A percentile compares a stretch with the other conserved stretches of the same genome.
phyloP scores from a whole-genome alignment of 2,888 invertebrate genomes.

The Gasteruption jaculator region DNA sequence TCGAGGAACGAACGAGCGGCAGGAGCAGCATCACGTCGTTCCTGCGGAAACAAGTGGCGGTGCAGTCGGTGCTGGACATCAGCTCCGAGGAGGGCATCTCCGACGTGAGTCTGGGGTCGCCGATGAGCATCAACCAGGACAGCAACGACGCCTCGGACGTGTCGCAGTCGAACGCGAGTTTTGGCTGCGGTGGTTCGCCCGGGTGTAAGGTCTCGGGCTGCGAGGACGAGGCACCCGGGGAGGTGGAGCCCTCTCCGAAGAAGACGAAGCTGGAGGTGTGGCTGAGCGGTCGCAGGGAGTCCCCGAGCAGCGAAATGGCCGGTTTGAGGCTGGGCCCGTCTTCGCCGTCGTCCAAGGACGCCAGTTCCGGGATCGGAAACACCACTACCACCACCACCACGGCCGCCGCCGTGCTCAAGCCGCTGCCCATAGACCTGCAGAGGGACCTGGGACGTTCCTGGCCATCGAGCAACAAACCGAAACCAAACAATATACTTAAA shows the following conservation, averaged over 20 bases:
- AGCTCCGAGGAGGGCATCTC: slow-evolving; percentile 42
- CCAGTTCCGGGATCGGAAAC: slow-evolving; percentile 53
- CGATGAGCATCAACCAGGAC: slow-evolving; percentile 45
- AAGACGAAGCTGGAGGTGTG: slow-evolving; percentile 58
- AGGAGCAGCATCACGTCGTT: slow-evolving; percentile 71
- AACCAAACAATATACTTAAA: slow-evolving; percentile 48
- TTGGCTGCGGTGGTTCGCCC: slow-evolving; percentile 24
- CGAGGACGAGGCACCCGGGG: slow-evolving; percentile 47
- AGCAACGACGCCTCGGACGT: slow-evolving; percentile 39
- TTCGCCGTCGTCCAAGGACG: slow-evolving; percentile 37
- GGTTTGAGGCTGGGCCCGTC: slow-evolving; percentile 41
- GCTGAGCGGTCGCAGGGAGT: slow-evolving; percentile 53
- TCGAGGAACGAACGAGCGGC: slow-evolving; percentile 67
- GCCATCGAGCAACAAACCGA: slow-evolving; percentile 43
- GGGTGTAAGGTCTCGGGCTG: slow-evolving; percentile 28
- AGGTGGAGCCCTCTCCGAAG: slow-evolving; percentile 74
- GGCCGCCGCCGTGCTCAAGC: slow-evolving; percentile 66
- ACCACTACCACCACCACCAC: slow-evolving; percentile 51
- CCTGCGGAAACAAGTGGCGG: slow-evolving; percentile 72
- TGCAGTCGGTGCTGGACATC: slow-evolving; percentile 62
- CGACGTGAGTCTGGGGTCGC: slow-evolving; percentile 52
- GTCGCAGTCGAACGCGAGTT: slow-evolving; percentile 17
- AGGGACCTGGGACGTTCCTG: slow-evolving; percentile 58
- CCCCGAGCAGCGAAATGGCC: slow-evolving; percentile 48
- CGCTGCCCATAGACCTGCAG: slow-evolving; percentile 68